A percentile compares a stretch with the other conserved stretches of the same genome.
These are phyloP conservation scores for Acyrthosiphon pisum DNA, from an alignment of 1,140 invertebrate species.

Conservation along the genomic window DNA sequence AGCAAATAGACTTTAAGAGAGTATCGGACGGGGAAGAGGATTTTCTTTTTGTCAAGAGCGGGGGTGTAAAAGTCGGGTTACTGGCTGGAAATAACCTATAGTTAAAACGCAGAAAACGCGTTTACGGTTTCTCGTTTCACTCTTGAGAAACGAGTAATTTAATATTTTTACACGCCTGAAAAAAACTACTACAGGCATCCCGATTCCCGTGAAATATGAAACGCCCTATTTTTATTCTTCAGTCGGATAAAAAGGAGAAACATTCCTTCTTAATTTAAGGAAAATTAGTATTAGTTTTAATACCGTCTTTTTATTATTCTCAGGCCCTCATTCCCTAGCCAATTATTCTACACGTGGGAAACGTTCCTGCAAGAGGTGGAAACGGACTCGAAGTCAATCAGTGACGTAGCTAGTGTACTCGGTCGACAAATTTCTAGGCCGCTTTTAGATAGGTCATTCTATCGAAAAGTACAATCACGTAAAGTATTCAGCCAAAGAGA, in stretches of 20 bases:
- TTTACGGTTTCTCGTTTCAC: conserved; percentile 19
- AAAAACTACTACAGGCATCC: neutral
- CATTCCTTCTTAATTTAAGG: neutral
- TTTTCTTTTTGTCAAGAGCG: neutral
- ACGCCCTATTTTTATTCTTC: neutral
- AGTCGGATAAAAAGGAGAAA: neutral
- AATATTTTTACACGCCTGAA: conserved; percentile 3
- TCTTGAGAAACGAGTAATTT: neutral
- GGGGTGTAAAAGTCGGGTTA: neutral
- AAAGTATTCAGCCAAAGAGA: conserved; percentile 92
- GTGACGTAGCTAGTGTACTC: conserved; percentile 84
- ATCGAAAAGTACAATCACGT: conserved; percentile 90
- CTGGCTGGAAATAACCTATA: neutral
- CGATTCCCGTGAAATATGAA: conserved; percentile 15
- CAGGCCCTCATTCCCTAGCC: conserved; percentile 80
- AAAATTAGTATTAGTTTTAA: neutral
- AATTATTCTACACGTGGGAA: conserved; percentile 91
- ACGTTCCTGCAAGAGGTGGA: conserved; percentile 90
- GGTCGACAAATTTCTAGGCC: conserved; percentile 85
- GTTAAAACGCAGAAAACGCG: neutral
- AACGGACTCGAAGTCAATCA: conserved; percentile 87
- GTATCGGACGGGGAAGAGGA: neutral
- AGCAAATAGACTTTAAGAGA: neutral
- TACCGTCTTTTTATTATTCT: conserved; percentile 59
- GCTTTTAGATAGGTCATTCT: conserved; percentile 86